These are phyloP conservation scores for Coturnix japonica DNA, from an alignment of 2,113 vertebrate species.

Conservation along the genomic window DNA sequence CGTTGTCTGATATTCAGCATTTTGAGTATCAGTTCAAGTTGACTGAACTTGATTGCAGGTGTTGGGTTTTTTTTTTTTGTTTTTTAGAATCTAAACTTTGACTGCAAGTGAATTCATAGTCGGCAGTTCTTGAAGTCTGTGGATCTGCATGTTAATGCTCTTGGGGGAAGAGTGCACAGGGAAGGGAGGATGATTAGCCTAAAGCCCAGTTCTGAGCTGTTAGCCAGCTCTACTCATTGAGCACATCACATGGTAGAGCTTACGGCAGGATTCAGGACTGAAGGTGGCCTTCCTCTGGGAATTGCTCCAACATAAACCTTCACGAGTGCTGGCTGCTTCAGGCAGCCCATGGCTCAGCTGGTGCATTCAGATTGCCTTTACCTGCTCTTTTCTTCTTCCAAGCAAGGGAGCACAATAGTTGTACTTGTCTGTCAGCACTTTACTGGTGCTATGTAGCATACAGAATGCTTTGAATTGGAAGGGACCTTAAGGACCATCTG, in stretches of 20 bases:
- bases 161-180: not conserved
- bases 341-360: not conserved
- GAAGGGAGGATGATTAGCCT: not conserved
- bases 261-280: not conserved
- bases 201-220: not conserved
- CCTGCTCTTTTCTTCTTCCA: not conserved
- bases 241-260: not conserved
- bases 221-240: not conserved
- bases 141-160: not conserved
- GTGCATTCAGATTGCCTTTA: not conserved
- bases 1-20: accelerated
- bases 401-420: not conserved
- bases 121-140: not conserved
- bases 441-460: not conserved
- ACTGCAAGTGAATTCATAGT: not conserved
- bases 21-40: not conserved
- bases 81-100: not conserved
- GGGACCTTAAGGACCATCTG: not conserved
- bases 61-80: not conserved
- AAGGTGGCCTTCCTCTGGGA: not conserved
- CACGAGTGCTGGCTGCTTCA: accelerated
- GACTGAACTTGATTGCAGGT: not conserved
- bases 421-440: not conserved
- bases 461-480: too few relatives aligned
- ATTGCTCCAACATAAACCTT: not conserved